phyloP scores from a whole-genome alignment of 1,140 invertebrate species.

The Pseudobourletiella spinata region DNA sequence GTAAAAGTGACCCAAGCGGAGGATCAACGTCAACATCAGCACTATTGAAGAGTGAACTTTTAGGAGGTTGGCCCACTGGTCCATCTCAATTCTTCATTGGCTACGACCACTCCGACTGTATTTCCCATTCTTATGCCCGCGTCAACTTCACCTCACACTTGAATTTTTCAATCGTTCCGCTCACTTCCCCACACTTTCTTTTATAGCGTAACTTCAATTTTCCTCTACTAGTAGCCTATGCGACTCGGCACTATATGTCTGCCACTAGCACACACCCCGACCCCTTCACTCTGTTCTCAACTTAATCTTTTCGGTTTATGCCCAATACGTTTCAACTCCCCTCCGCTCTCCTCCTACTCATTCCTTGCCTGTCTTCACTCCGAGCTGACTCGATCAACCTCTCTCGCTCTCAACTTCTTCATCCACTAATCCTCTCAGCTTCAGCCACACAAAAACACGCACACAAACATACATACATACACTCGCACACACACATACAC shows the following conservation, averaged over 20 bases:
- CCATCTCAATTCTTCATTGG: too few relatives aligned
- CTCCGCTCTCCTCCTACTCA: not conserved
- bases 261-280: not conserved
- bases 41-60: too few relatives aligned
- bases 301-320: not conserved
- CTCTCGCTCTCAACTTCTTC: not conserved
- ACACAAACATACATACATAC: not conserved
- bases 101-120: not conserved
- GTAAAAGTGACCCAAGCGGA: not conserved
- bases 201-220: slow-evolving; percentile 1
- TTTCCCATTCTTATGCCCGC: not conserved
- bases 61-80: too few relatives aligned
- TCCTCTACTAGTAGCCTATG: not conserved
- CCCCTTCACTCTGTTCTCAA: not conserved
- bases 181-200: not conserved
- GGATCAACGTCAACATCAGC: not conserved
- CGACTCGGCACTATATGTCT: not conserved
- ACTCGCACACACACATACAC: not conserved
- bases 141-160: slow-evolving; percentile 7
- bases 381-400: not conserved
- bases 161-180: not conserved
- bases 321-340: not conserved
- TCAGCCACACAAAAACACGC: not conserved
- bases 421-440: not conserved
- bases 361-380: not conserved